Evolutionary conservation across 2,888 invertebrate genomes (phyloP).

Genomic region (Scaptomyza flava): DNA sequence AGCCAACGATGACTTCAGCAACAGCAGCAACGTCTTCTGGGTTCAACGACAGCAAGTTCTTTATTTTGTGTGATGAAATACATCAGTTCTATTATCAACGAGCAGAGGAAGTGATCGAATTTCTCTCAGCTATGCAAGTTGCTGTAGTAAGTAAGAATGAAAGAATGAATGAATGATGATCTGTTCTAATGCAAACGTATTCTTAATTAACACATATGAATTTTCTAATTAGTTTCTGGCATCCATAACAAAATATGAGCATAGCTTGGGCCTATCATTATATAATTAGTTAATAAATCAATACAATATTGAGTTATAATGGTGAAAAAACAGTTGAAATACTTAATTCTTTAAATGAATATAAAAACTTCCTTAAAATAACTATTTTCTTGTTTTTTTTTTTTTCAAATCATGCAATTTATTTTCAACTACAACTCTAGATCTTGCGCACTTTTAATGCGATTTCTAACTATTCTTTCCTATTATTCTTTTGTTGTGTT

Average conservation of each 20-base stretch:
- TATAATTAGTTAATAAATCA: not conserved
- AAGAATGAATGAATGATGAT: slow-evolving; percentile 14
- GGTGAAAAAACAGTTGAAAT: not conserved
- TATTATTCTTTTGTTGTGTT: slow-evolving; percentile 8
- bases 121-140: slow-evolving; percentile 43
- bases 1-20: slow-evolving; percentile 44
- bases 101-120: slow-evolving; percentile 57
- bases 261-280: not conserved
- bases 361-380: too few species aligned
- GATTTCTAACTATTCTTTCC: not conserved
- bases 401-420: not conserved
- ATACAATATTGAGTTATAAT: not conserved
- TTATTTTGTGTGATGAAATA: slow-evolving; percentile 28
- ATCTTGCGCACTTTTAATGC: not conserved
- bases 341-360: too few species aligned
- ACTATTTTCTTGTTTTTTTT: not conserved
- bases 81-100: slow-evolving; percentile 60
- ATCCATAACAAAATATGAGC: slow-evolving; percentile 3
- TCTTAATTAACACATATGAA: slow-evolving; percentile 41
- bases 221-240: slow-evolving; percentile 24
- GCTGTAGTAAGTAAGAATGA: slow-evolving; percentile 33
- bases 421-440: not conserved
- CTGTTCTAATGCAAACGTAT: slow-evolving; percentile 25
- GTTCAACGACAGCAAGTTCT: slow-evolving; percentile 53
- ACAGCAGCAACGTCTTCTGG: slow-evolving; percentile 11